Percentiles rank a stretch among this genome's conserved stretches.
Evolutionary conservation across 2,797 vertebrate species (phyloP).

Genomic region (Syndactyla subalaris): DNA sequence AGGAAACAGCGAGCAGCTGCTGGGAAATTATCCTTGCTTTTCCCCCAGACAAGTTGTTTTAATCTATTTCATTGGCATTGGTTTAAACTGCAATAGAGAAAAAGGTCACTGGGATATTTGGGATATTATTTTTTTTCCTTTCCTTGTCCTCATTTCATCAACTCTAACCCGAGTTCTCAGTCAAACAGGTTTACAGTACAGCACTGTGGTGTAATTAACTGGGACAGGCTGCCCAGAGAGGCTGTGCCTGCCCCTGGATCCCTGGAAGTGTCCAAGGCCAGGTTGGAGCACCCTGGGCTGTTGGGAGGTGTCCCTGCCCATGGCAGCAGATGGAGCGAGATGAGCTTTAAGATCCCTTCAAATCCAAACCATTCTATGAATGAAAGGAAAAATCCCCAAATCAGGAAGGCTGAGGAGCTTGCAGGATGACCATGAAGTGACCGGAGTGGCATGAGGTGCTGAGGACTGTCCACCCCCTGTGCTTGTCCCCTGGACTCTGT

Average conservation of each 20-base stretch:
- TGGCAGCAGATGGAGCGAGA: not conserved
- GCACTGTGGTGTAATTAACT: fast-evolving
- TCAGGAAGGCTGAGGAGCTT: not conserved
- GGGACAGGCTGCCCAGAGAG: not conserved
- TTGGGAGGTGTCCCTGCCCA: not conserved
- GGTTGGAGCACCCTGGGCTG: not conserved
- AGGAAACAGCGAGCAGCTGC: fast-evolving
- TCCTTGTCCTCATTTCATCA: not conserved
- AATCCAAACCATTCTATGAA: not conserved
- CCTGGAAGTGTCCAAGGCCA: not conserved
- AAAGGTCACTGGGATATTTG: not conserved
- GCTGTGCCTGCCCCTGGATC: not conserved
- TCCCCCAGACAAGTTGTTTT: not conserved
- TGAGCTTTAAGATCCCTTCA: not conserved
- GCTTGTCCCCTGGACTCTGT: not conserved
- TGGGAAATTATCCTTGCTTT: not conserved
- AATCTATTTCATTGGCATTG: not conserved
- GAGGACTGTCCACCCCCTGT: not conserved
- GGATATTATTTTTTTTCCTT: too few species aligned
- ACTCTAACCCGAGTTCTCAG: fast-evolving
- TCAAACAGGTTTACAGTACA: not conserved
- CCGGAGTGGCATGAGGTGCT: fast-evolving
- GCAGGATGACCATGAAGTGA: not conserved
- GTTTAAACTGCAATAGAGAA: not conserved
- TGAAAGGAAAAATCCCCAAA: not conserved